phyloP scores from a whole-genome alignment of 2,113 vertebrate species.

The Cervus canadensis region DNA sequence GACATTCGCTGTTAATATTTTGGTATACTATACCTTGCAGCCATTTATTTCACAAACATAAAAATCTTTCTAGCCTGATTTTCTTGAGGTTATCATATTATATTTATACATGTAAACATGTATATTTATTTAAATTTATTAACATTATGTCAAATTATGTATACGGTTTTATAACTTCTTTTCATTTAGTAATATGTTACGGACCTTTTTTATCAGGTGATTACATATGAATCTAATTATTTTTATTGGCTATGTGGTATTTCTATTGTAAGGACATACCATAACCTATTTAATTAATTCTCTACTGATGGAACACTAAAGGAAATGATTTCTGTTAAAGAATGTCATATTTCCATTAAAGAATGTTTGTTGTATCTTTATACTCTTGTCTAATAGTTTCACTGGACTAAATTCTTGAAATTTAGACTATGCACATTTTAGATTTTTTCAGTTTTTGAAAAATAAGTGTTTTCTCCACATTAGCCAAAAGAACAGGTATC shows the following conservation, averaged over 20 bases:
- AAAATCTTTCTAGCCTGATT: neutral
- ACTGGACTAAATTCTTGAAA: neutral
- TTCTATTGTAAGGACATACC: neutral
- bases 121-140: neutral
- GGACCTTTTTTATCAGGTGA: neutral
- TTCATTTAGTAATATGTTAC: neutral
- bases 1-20: neutral
- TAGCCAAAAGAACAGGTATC: neutral
- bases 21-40: neutral
- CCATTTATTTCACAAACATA: conserved; percentile 18
- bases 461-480: neutral
- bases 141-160: neutral
- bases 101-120: neutral
- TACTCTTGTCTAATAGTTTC: neutral
- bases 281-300: neutral
- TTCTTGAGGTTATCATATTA: neutral
- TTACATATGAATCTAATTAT: neutral
- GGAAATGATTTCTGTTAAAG: conserved; percentile 3
- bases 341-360: neutral
- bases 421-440: neutral
- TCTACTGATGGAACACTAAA: neutral
- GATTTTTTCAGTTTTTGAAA: neutral
- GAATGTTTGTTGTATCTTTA: neutral
- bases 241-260: neutral
- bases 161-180: neutral